Base-by-base conservation (phyloP, 1,140 invertebrate genomes). In the Physella acuta region DNA sequence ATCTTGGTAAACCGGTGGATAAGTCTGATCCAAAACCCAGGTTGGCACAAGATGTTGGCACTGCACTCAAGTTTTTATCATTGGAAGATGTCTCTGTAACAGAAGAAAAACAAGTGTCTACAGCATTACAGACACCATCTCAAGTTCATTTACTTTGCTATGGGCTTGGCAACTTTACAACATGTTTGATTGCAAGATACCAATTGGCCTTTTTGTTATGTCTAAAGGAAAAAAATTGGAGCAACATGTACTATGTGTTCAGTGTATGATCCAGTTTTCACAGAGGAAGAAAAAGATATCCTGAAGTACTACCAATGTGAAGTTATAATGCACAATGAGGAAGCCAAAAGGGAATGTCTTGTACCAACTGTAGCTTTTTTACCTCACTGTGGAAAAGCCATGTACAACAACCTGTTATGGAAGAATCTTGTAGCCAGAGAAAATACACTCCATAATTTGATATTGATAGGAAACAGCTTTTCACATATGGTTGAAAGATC, bases 371-470 rank as follows among this genome's bases (percentile, higher is more conserved):
- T 94, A 24, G 89, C 92, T 69, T 93, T 90, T 79, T 85, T 94
- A 74, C 92, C 92, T 1, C 93, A 94, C 81, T 94, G 93, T 82
- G 90, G 91, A 0, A 91, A 91, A 83, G 90, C 92, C 68, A 80
- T 95, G 30, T 90, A 88, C 44, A 94, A 95, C 82, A 94, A 94
- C 82, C 88, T 94, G 44, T 78, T 95, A 31, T 93, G 90, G 88
- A 87, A 88, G 24, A 95, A 94, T 82, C 24, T 65, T 11, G 53
- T 30, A 53, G 17, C 30, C n/a, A 65, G 28, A 53, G 94, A 92
- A 92, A 78, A 73, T 5, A 68, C 74, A 63, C 84, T 94, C 71
- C 75, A 83, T 52, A 90, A 91, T 71, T 90, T 92, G 72, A 82
- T 93, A 69, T 84, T 94, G n/a, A 85, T 93, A 60, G 87, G 89